Percentiles rank a stretch among this genome's conserved stretches.
Conservation (phyloP, 2,113 vertebrate species). For the Halcyon senegalensis region DNA sequence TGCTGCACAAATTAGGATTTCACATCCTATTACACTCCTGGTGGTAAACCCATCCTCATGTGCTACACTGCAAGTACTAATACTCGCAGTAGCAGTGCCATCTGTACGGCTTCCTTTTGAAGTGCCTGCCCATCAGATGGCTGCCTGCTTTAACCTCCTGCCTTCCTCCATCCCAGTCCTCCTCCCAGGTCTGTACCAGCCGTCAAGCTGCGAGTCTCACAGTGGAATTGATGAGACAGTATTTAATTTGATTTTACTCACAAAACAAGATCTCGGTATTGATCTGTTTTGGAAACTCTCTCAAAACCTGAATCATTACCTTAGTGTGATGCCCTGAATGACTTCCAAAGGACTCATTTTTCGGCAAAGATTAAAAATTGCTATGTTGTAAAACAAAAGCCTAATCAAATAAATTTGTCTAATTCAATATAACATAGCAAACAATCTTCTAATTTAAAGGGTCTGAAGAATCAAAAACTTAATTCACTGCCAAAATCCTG, state of each 20-base stretch:
- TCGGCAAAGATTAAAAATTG: not conserved
- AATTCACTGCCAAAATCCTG: not conserved
- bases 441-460: not conserved
- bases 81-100: not conserved
- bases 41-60: not conserved
- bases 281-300: not conserved
- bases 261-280: not conserved
- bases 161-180: not conserved
- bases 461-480: not conserved
- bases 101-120: not conserved
- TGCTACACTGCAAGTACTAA: accelerated
- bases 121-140: not conserved
- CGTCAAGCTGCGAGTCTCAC: not conserved
- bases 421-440: not conserved
- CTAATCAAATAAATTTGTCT: not conserved
- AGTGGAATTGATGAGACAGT: not conserved
- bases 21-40: not conserved
- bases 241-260: not conserved
- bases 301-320: not conserved
- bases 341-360: not conserved
- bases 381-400: not conserved
- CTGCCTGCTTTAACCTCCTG: not conserved
- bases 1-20: not conserved
- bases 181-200: not conserved
- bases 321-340: not conserved